A percentile compares a stretch with the other conserved stretches of the same genome.
These are phyloP conservation scores for Sminthurides bifidus DNA, from an alignment of 1,140 invertebrate species.

Conservation along the genomic window DNA sequence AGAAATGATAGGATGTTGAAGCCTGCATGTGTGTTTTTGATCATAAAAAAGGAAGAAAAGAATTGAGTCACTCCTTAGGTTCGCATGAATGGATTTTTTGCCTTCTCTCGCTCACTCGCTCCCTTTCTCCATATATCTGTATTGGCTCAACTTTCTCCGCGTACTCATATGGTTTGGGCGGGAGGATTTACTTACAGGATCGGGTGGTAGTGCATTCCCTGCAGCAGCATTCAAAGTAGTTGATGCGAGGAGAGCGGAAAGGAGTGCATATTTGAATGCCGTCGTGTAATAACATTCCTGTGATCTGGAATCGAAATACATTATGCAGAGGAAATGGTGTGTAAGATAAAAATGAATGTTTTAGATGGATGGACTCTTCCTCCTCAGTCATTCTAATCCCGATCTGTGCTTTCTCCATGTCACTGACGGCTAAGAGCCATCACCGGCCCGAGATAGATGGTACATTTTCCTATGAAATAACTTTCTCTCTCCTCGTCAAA, in stretches of 20 bases:
- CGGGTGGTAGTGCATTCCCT: slow-evolving; percentile 8
- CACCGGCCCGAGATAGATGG: neutral
- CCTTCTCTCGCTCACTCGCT: neutral
- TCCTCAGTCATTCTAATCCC: slow-evolving; percentile 1
- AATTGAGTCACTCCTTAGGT: neutral
- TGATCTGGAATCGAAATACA: slow-evolving; percentile 16
- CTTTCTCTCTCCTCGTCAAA: too few relatives aligned
- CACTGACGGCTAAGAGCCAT: slow-evolving; percentile 11
- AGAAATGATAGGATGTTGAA: slow-evolving; percentile 1
- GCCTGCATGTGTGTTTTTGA: neutral
- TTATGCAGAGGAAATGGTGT: slow-evolving; percentile 27
- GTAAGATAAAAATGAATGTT: slow-evolving; percentile 28
- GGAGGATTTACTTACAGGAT: neutral
- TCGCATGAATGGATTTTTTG: neutral
- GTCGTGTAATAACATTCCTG: slow-evolving; percentile 9
- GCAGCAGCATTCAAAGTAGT: neutral
- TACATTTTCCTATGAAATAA: too few relatives aligned
- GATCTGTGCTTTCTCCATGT: too few relatives aligned
- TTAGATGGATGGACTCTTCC: slow-evolving; percentile 19
- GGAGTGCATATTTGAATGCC: slow-evolving; percentile 18
- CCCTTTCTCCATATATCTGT: too few relatives aligned
- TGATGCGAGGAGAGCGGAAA: neutral
- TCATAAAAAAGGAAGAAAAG: neutral
- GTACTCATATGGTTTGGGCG: neutral
- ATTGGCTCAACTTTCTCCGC: neutral